Percentiles rank a stretch among this genome's conserved stretches.
Evolutionary conservation across 1,140 invertebrate species (phyloP).

Genomic region (Cydia fagiglandana): DNA sequence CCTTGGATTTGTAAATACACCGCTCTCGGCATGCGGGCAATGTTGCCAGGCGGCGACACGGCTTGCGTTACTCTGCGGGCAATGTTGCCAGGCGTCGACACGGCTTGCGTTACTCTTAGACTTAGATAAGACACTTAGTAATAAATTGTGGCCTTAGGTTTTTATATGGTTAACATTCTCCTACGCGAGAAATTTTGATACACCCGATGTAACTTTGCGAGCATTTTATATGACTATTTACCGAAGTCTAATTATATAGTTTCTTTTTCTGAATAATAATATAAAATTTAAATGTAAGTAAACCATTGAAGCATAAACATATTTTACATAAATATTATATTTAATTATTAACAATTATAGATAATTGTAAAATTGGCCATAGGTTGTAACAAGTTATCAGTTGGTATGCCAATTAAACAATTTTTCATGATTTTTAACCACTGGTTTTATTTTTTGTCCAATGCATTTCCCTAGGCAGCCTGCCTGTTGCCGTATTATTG

Average conservation of each 20-base stretch:
- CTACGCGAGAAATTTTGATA: constrained; percentile 39
- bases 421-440: constrained; percentile 77
- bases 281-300: constrained; percentile 78
- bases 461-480: background rate
- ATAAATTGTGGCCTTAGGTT: constrained; percentile 74
- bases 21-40: background rate
- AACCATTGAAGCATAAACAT: constrained; percentile 77
- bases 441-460: constrained; percentile 64
- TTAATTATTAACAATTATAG: constrained; percentile 79
- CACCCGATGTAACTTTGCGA: constrained; percentile 46
- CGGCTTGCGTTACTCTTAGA: constrained; percentile 57
- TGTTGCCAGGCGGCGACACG: constrained; percentile 37
- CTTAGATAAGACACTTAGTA: constrained; percentile 68
- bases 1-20: constrained; percentile 15
- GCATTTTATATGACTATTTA: constrained; percentile 67
- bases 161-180: constrained; percentile 51
- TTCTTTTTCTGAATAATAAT: constrained; percentile 74
- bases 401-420: constrained; percentile 79
- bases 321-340: constrained; percentile 79
- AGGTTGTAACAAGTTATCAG: constrained; percentile 78
- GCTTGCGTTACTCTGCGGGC: constrained; percentile 46
- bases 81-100: constrained; percentile 34
- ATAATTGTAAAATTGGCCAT: constrained; percentile 79
- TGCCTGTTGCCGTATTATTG: background rate
- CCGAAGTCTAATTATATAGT: constrained; percentile 67